Percentiles rank a stretch among this genome's conserved stretches.
Conservation (phyloP, 2,888 invertebrate species). For the Volucella inflata region DNA sequence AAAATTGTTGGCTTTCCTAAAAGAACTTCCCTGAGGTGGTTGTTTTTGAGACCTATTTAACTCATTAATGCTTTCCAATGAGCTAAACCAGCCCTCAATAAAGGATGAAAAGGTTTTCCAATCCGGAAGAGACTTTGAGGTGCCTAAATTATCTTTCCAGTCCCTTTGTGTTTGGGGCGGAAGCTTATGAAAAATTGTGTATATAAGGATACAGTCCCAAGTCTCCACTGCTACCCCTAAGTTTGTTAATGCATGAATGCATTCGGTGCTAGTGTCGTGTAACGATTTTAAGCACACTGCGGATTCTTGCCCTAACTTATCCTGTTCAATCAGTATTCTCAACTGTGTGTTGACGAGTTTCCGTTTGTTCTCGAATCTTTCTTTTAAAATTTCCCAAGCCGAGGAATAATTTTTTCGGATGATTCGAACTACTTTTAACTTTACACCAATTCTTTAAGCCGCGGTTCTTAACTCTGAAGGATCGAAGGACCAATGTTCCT, state of each 20-base stretch:
- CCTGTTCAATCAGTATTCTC: constrained; percentile 22
- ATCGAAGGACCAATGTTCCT: no score
- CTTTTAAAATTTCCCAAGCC: no score
- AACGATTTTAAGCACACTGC: not conserved
- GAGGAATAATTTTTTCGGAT: constrained; percentile 17
- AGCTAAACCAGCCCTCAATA: not conserved
- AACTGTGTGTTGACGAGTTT: constrained; percentile 28
- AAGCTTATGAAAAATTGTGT: constrained; percentile 4
- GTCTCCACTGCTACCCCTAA: not conserved
- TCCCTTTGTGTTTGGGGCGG: not conserved
- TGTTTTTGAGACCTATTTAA: not conserved
- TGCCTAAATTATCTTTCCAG: no score
- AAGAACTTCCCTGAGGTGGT: not conserved
- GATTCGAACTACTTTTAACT: no score
- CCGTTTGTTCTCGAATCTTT: constrained; percentile 13
- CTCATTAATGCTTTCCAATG: not conserved
- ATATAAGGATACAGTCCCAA: constrained; percentile 14
- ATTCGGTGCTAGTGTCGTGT: constrained; percentile 29
- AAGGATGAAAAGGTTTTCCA: not conserved
- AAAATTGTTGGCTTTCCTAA: not conserved
- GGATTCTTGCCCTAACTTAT: constrained; percentile 12
- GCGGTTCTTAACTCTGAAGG: no score
- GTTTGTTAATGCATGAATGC: constrained; percentile 25
- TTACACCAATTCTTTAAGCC: no score
- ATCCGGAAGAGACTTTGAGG: not conserved